Percentiles rank a stretch among this genome's conserved stretches.
These are phyloP conservation scores for Tolypeutes matacus DNA, from an alignment of 2,797 vertebrate genomes.

Conservation along the genomic window DNA sequence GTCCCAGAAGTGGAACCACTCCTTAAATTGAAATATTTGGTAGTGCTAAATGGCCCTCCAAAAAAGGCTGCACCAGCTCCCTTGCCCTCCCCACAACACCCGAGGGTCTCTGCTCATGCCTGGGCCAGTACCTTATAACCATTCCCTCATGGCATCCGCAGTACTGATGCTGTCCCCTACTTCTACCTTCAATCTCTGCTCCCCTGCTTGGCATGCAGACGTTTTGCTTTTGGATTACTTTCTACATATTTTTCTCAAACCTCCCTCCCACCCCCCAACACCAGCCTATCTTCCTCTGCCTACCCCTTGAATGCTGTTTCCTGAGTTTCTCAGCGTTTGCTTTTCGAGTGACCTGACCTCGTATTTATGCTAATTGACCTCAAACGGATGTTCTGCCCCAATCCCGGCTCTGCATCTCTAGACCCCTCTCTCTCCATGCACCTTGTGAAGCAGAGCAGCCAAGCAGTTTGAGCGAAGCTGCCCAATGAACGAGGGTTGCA, in stretches of 20 bases:
- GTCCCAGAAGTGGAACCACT: background rate
- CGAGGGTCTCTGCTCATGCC: rapidly evolving
- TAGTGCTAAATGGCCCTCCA: background rate
- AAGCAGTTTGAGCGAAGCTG: background rate
- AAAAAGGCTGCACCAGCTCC: background rate
- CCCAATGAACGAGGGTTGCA: background rate
- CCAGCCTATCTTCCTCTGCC: background rate
- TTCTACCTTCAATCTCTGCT: background rate
- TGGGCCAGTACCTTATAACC: rapidly evolving
- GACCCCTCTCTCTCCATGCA: background rate
- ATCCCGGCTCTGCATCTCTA: background rate
- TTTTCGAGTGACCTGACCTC: background rate
- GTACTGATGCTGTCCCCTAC: too few relatives aligned
- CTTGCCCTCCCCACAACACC: too few relatives aligned
- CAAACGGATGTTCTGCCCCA: background rate
- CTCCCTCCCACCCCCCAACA: too few relatives aligned
- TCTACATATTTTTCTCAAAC: background rate
- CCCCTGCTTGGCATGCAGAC: rapidly evolving
- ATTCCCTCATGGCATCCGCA: background rate
- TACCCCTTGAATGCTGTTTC: background rate
- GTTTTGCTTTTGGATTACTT: background rate
- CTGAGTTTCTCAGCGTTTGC: background rate
- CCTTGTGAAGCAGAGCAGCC: background rate
- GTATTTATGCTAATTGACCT: background rate
- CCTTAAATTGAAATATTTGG: background rate